Evolutionary conservation across 2,888 invertebrate genomes (phyloP).

Genomic region (Myathropa florea): DNA sequence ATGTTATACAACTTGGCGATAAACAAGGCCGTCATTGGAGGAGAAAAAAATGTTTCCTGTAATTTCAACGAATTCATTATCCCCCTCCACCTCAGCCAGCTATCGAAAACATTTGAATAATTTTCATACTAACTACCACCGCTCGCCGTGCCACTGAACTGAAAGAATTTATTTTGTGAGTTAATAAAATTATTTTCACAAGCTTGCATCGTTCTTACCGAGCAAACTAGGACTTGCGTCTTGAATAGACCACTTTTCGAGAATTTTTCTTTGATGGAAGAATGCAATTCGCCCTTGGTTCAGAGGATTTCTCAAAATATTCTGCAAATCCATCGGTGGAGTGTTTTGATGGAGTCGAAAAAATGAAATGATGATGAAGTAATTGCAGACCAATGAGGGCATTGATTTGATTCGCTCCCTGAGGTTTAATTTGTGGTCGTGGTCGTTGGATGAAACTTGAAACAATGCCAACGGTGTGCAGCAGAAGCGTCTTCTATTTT

Average conservation of each 20-base stretch:
- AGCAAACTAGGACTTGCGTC: background rate
- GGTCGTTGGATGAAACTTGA: too few species aligned
- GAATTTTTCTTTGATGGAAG: background rate
- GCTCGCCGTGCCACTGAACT: background rate
- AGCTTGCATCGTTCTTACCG: background rate
- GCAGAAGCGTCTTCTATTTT: too few species aligned
- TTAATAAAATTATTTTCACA: background rate
- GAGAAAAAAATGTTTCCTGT: background rate
- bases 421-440: too few species aligned
- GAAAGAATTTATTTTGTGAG: background rate
- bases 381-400: too few species aligned
- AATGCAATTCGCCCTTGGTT: background rate
- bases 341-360: too few species aligned
- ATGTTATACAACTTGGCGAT: background rate
- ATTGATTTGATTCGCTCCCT: too few species aligned
- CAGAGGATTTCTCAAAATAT: background rate
- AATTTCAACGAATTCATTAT: background rate
- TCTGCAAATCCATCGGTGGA: background rate
- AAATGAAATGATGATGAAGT: too few species aligned
- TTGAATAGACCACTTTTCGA: background rate
- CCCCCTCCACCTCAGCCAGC: background rate
- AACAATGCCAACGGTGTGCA: too few species aligned
- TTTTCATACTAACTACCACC: background rate
- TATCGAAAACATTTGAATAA: background rate
- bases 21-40: background rate